Conservation (phyloP, 2,113 vertebrate genomes). For the Piaya cayana region DNA sequence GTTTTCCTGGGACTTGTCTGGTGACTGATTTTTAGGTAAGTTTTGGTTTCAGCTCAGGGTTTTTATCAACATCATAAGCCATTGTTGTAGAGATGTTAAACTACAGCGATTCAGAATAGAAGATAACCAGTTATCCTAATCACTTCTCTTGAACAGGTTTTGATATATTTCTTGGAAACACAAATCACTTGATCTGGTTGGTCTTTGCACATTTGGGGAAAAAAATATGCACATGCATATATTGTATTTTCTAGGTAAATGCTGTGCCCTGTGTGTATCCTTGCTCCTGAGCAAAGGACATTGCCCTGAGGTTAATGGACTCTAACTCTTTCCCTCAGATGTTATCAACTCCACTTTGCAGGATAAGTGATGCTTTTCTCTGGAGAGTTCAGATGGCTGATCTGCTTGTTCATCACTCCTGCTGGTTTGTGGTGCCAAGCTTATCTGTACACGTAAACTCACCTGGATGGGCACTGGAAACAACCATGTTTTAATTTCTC, state of each 20-base stretch:
- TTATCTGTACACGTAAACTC: rapidly evolving
- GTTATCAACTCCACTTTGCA: neutral
- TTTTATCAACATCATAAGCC: neutral
- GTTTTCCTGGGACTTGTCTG: neutral
- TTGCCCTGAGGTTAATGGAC: neutral
- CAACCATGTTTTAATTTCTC: neutral
- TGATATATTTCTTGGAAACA: neutral
- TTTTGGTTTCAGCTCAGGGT: neutral
- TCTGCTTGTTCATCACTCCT: neutral
- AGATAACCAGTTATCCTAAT: neutral
- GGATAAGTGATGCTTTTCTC: neutral
- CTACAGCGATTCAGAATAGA: neutral
- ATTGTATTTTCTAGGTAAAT: neutral
- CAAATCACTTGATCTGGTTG: neutral
- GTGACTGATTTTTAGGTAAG: neutral
- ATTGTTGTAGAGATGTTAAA: neutral
- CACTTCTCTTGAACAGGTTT: neutral
- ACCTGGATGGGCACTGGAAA: neutral
- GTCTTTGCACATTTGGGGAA: neutral
- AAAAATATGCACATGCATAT: neutral
- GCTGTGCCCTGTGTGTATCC: neutral
- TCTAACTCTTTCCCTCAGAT: neutral
- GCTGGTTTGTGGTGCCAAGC: neutral
- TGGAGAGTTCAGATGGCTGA: neutral
- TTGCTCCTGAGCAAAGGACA: neutral